Percentiles rank a stretch among this genome's conserved stretches.
phyloP scores from a whole-genome alignment of 2,797 vertebrate species.

The Rhinoraja longicauda region DNA sequence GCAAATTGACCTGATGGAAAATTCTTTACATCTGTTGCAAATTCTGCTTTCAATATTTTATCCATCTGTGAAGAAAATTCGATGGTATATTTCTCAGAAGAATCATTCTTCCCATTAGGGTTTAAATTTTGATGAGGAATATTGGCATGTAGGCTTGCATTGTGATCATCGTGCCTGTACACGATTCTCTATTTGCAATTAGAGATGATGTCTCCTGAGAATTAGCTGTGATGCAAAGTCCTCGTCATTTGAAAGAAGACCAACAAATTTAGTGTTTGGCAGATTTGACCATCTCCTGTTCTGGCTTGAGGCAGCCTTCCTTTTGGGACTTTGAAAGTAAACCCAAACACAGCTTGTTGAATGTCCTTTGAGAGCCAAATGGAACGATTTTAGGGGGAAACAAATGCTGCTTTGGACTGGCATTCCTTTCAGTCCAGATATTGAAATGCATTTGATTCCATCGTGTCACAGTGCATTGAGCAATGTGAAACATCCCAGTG shows the following conservation, averaged over 20 bases:
- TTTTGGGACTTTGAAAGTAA: not conserved
- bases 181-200: not conserved
- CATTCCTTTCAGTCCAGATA: not conserved
- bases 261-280: not conserved
- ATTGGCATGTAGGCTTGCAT: not conserved
- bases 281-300: not conserved
- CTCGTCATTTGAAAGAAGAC: not conserved
- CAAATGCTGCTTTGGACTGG: not conserved
- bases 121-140: not conserved
- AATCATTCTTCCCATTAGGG: not conserved
- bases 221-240: not conserved
- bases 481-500: not conserved
- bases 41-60: not conserved
- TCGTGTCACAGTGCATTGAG: not conserved
- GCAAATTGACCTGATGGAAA: too few species aligned
- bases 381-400: not conserved
- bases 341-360: too few species aligned
- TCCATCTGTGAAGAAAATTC: not conserved
- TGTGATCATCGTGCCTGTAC: too few species aligned
- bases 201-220: not conserved
- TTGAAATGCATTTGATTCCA: not conserved
- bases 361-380: not conserved
- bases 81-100: not conserved
- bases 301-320: not conserved
- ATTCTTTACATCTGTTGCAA: not conserved